A percentile compares a stretch with the other conserved stretches of the same genome.
Evolutionary conservation across 2,797 vertebrate genomes (phyloP).

Genomic region (Acridotheres tristis): DNA sequence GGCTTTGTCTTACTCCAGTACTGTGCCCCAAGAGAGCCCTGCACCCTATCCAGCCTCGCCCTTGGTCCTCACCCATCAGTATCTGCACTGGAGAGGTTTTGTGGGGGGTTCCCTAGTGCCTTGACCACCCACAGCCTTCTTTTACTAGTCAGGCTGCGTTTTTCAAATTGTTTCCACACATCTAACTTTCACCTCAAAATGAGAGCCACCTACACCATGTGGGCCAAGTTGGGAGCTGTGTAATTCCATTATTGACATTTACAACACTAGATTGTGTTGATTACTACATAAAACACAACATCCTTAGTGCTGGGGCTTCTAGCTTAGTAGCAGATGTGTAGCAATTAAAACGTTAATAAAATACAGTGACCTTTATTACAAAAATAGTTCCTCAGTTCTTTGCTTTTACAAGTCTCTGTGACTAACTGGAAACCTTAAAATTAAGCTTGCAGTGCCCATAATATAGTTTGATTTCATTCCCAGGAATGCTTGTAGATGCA

Average conservation of each 20-base stretch:
- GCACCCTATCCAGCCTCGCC: background rate
- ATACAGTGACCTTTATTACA: conserved; percentile 23
- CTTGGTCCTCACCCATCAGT: background rate
- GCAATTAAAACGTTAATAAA: conserved; percentile 34
- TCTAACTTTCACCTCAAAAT: background rate
- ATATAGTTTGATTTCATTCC: background rate
- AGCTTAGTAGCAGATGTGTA: background rate
- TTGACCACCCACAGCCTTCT: background rate
- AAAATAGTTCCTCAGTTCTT: background rate
- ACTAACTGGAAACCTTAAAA: conserved; percentile 9
- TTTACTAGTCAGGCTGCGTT: background rate
- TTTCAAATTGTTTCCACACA: background rate
- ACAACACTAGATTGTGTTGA: background rate
- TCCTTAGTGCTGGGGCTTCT: background rate
- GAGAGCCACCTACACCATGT: background rate
- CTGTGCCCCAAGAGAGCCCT: background rate
- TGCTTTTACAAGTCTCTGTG: background rate
- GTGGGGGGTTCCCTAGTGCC: background rate
- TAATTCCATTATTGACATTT: background rate
- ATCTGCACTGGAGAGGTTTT: background rate
- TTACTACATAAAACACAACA: background rate
- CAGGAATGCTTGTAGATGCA: background rate
- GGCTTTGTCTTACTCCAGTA: background rate
- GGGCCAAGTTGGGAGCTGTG: background rate
- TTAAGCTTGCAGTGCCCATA: background rate